Evolutionary conservation across 1,140 invertebrate genomes (phyloP), one percentile per base, ranked within the genome.

Genomic region (Matsumurasca onukii): DNA sequence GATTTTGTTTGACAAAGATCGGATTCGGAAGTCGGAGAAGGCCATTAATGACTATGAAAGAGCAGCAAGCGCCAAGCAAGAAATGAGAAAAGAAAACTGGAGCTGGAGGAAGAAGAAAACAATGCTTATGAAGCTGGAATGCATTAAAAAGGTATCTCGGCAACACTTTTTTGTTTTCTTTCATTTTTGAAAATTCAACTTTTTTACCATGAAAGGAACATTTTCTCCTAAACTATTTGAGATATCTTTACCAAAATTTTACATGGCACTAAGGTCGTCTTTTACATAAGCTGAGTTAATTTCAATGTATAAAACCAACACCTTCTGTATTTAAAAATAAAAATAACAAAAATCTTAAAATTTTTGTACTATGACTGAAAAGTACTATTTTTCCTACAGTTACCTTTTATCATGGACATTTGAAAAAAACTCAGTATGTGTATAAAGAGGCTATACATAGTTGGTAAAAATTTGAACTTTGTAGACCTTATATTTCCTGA

Each of bases 41-140:
- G 55, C 45, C 20, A 57, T 63, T 2, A 31, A 3, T 29, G 49
- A 34, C 15, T 31, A 45, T 39, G 13, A 61, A 17, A 67, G 31
- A 45, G 5, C 39, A 59, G 59, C 67, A 20, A 70, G 55, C 27
- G 67, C 31, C 39, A 48, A 20, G 34, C 45, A 39, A 69, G 62
- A 67, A 30, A 30, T 34, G 5, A 30, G 15, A 69, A 63, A 39
- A 70, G 69, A 9, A n/a, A n/a, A n/a, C n/a, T n/a, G n/a, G n/a
- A n/a, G n/a, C n/a, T n/a, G n/a, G n/a, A n/a, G n/a, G n/a, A 68
- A 55, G 39, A 55, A 67, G 34, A 52, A 52, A 57, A 20, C 31
- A 52, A 51, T 15, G 20, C 25, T 31, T 70, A 70, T 70, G 55
- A 24, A 30, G 27, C 66, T 20, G 66, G 69, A 34, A 62, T 69